phyloP scores from a whole-genome alignment of 53 echinoderm and acorn worm species.

The Zoroaster sp. region DNA sequence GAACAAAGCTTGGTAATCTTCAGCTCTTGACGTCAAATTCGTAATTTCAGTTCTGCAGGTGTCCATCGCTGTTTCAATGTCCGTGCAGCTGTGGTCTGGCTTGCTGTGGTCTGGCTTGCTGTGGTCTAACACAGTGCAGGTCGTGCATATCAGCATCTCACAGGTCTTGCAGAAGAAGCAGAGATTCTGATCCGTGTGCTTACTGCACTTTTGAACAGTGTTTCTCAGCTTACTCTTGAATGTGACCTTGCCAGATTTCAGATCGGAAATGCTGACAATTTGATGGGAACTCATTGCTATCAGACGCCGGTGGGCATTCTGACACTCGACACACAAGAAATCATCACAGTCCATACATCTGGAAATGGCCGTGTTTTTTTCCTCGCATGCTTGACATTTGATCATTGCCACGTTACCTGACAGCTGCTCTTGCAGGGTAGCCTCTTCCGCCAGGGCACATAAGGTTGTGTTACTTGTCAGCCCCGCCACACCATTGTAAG shows the following conservation, averaged over 20 bases:
- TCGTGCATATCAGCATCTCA: not conserved
- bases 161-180: not conserved
- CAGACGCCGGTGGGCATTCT: slow-evolving; percentile 3
- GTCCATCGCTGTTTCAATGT: not conserved
- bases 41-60: not conserved
- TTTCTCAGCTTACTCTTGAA: not conserved
- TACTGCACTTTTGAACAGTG: not conserved
- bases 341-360: slow-evolving; percentile 6
- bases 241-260: not conserved
- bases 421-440: not conserved
- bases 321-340: slow-evolving; percentile 14
- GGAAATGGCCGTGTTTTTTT: not conserved
- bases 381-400: not conserved
- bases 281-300: not conserved
- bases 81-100: not conserved
- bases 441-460: not conserved
- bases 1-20: not conserved
- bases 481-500: not conserved
- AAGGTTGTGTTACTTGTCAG: not conserved
- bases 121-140: not conserved
- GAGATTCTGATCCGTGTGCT: not conserved
- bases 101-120: no score
- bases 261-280: not conserved
- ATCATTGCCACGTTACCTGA: not conserved
- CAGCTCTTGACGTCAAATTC: not conserved